Conservation (phyloP, 2,113 vertebrate species). For the Microtus oregoni region DNA sequence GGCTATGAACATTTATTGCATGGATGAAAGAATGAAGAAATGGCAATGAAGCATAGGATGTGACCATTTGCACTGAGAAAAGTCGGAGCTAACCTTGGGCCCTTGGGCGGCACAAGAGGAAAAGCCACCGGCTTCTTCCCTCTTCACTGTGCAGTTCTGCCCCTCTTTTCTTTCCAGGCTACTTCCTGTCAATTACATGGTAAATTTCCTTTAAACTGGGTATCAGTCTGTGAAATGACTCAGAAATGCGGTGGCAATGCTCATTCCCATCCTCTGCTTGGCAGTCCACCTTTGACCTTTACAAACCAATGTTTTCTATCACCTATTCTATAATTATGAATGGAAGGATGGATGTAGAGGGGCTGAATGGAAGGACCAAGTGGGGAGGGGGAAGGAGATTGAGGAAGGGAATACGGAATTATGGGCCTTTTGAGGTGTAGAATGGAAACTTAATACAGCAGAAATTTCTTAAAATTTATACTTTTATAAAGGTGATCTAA, state of each 20-base stretch:
- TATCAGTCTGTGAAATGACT: conserved; percentile 49
- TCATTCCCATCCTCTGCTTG: neutral
- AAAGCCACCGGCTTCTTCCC: neutral
- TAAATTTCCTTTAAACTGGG: conserved; percentile 12
- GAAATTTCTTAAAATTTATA: too few relatives aligned
- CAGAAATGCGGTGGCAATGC: neutral
- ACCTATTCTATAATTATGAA: neutral
- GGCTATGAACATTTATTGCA: neutral
- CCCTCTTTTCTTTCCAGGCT: conserved; percentile 1
- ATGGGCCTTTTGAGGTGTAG: too few relatives aligned
- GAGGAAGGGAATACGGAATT: too few relatives aligned
- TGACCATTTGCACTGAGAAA: neutral
- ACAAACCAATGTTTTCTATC: neutral
- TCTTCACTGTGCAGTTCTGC: neutral
- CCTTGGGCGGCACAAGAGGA: neutral
- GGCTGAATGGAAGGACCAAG: too few relatives aligned
- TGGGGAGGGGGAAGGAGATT: too few relatives aligned
- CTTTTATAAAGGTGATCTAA: too few relatives aligned
- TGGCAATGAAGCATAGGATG: neutral
- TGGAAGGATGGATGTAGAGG: neutral
- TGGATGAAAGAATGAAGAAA: conserved; percentile 26
- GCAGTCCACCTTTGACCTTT: conserved; percentile 27
- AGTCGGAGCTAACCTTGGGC: neutral
- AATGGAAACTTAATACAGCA: too few relatives aligned
- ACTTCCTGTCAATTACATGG: neutral